Evolutionary conservation across 2,113 vertebrate species (phyloP).

Genomic region (Rhabdornis inornatus): DNA sequence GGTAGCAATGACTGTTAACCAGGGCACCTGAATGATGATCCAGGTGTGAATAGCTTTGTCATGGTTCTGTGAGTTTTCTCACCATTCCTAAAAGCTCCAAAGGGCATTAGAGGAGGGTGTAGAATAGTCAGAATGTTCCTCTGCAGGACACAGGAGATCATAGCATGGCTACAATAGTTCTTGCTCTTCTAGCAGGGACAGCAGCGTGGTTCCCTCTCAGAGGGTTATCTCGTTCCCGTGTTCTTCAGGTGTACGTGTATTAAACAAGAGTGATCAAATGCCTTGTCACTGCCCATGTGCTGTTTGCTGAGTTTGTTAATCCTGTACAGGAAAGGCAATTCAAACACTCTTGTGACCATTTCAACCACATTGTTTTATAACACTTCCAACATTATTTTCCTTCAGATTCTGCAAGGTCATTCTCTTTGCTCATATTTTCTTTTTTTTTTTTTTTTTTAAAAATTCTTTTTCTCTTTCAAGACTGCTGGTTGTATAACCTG

Average conservation of each 20-base stretch:
- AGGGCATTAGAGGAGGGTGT: neutral
- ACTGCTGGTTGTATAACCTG: neutral
- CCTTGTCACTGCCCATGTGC: neutral
- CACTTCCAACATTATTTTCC: neutral
- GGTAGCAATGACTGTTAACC: neutral
- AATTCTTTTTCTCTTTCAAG: neutral
- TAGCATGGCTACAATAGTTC: neutral
- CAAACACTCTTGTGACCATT: neutral
- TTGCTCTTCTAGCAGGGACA: neutral
- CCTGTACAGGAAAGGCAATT: neutral
- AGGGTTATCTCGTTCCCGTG: neutral
- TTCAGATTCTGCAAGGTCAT: neutral
- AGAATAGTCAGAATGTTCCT: neutral
- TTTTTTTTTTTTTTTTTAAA: neutral
- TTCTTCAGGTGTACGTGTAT: neutral
- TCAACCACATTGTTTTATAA: neutral
- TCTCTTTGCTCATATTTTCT: neutral
- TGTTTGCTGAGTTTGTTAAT: neutral
- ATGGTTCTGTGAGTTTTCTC: neutral
- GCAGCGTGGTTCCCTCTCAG: accelerated
- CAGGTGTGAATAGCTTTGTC: neutral
- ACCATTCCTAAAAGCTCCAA: neutral
- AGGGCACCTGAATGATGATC: neutral
- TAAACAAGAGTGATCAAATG: neutral
- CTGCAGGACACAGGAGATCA: neutral